phyloP scores from a whole-genome alignment of 1,140 invertebrate genomes.

The Magallana gigas region DNA sequence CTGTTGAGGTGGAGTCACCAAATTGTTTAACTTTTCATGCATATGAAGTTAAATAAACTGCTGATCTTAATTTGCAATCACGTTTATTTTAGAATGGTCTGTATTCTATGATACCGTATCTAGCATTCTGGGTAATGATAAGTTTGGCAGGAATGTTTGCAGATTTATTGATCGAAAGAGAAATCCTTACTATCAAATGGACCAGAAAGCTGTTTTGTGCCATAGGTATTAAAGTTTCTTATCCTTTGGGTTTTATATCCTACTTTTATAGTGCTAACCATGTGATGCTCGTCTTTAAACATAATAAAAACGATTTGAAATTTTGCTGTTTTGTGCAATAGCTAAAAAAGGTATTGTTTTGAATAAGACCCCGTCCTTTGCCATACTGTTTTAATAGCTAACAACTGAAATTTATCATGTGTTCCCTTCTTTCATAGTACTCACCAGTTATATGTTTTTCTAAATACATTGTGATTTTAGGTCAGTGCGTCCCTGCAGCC shows the following conservation, averaged over 20 bases:
- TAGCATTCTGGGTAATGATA: constrained; percentile 90
- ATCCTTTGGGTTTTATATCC: too few species aligned
- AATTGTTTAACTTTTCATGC: too few species aligned
- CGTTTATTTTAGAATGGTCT: constrained; percentile 87
- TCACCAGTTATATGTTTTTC: neutral
- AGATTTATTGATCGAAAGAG: constrained; percentile 86
- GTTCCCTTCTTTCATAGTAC: neutral
- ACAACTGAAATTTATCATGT: too few species aligned
- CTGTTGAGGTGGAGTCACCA: neutral
- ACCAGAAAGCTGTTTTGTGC: constrained; percentile 81
- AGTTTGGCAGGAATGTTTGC: constrained; percentile 89
- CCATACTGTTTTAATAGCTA: too few species aligned
- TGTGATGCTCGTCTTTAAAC: too few species aligned
- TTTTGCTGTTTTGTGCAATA: neutral
- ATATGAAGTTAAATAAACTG: too few species aligned
- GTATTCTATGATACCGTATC: constrained; percentile 92
- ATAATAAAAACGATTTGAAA: neutral
- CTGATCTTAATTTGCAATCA: too few species aligned
- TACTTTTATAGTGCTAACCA: too few species aligned
- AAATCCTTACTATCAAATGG: constrained; percentile 82
- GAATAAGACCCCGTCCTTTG: too few species aligned
- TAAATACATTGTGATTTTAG: constrained; percentile 49
- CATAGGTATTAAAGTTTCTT: constrained; percentile 57
- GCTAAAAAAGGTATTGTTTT: too few species aligned
- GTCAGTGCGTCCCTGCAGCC: constrained; percentile 65